Evolutionary conservation across 1,140 invertebrate genomes (phyloP).

Genomic region (Lordiphosa mommai): DNA sequence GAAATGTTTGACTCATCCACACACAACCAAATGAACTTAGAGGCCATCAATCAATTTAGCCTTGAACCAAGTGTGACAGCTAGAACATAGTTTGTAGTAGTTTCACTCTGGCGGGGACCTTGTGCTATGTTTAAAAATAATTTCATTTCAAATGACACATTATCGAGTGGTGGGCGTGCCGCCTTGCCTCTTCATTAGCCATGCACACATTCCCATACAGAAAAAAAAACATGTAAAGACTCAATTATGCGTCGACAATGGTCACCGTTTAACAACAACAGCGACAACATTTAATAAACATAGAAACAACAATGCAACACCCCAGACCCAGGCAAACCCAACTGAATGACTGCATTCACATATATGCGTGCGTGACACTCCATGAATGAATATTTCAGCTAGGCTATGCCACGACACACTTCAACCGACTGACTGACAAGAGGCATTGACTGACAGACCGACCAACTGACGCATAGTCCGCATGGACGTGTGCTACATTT

Average conservation of each 20-base stretch:
- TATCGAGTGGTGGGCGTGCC: slow-evolving; percentile 44
- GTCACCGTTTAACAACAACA: slow-evolving; percentile 31
- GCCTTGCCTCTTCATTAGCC: slow-evolving; percentile 27
- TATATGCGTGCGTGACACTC: slow-evolving; percentile 29
- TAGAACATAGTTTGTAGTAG: slow-evolving; percentile 36
- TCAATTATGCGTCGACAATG: slow-evolving; percentile 42
- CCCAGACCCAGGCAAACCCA: neutral
- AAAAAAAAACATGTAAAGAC: slow-evolving; percentile 40
- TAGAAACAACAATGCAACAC: slow-evolving; percentile 38
- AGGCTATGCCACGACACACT: slow-evolving; percentile 31
- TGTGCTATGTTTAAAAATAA: slow-evolving; percentile 61
- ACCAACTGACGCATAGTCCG: slow-evolving; percentile 18
- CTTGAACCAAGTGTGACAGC: slow-evolving; percentile 62
- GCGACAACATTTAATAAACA: slow-evolving; percentile 42
- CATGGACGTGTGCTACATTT: slow-evolving; percentile 51
- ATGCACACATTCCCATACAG: slow-evolving; percentile 16
- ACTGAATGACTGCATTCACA: slow-evolving; percentile 4
- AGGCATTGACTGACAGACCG: slow-evolving; percentile 11
- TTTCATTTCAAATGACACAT: slow-evolving; percentile 22
- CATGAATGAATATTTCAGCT: slow-evolving; percentile 37
- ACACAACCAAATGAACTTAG: slow-evolving; percentile 8
- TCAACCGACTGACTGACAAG: slow-evolving; percentile 23
- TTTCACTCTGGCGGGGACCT: slow-evolving; percentile 27
- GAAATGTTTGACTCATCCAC: slow-evolving; percentile 39
- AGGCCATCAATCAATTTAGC: slow-evolving; percentile 67